Conservation (phyloP, 2,888 invertebrate species). For the Luffia ferchaultella region DNA sequence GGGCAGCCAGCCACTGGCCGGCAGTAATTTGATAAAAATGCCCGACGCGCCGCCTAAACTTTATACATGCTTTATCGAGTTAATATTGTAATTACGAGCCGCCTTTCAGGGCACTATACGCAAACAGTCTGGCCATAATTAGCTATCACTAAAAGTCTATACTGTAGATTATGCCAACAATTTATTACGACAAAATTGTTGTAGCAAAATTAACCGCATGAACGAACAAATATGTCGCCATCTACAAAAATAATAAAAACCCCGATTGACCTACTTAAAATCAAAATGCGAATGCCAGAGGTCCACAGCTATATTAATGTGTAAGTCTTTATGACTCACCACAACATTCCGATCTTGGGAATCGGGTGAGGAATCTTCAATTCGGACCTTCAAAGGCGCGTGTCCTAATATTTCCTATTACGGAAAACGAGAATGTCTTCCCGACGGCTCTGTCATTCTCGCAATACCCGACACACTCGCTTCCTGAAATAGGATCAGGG, state of each 20-base stretch:
- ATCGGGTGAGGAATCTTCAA: neutral
- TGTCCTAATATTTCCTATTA: constrained; percentile 3
- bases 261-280: too few species aligned
- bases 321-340: neutral
- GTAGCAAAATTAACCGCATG: too few species aligned
- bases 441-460: neutral
- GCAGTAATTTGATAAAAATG: constrained; percentile 55
- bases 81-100: constrained; percentile 4
- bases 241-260: too few species aligned
- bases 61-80: constrained; percentile 19
- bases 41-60: constrained; percentile 17
- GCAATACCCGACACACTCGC: neutral
- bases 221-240: too few species aligned
- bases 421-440: constrained; percentile 1
- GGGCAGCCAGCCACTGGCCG: constrained; percentile 32
- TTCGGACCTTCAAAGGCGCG: neutral
- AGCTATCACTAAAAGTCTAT: too few species aligned
- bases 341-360: neutral
- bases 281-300: too few species aligned
- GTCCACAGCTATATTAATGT: neutral
- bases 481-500: constrained; percentile 1
- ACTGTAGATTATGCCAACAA: too few species aligned
- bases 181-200: too few species aligned
- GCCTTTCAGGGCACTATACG: constrained; percentile 2
- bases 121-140: too few species aligned